Base-by-base conservation (phyloP, 1,140 invertebrate genomes). In the Arion vulgaris region DNA sequence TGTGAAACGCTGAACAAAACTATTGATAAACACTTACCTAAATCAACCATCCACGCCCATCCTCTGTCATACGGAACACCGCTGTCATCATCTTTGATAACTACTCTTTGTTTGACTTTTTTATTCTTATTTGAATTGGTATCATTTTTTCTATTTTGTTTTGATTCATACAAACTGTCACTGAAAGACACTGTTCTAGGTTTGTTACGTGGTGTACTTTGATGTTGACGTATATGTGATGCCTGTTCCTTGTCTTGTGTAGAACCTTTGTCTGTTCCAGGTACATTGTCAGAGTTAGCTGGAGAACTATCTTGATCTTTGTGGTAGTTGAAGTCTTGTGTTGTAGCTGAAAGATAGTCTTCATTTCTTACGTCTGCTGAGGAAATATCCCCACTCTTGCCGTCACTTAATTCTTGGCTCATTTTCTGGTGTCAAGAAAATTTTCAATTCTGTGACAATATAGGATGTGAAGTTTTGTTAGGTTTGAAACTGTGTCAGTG, bases 41-140 rank as follows among this genome's bases (percentile, higher is more conserved):
- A 28, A 28, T 39, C 38, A 34, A 75, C 36, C 73, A 75, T 53
- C 73, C 73, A 75, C 0, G 73, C 73, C 73, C 73, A 75, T 7
- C 73, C 73, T 75, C 41, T 51, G 41, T 75, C 73, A 28, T 49
- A 75, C 19, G 73, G 73, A 17, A 75, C 73, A 34, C 36, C n/a
- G 19, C n/a, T 66, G n/a, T 66, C 62, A 34, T 66, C 62, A 32
- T 66, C n/a, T 66, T 32, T 28, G n/a, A 66, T 28, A 66, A 32
- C 11, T 7, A 34, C 11, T 32, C 1, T 1, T 28, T 2, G 5
- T 66, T 66, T 66, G 11, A 5, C 17, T 28, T 1, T 17, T 28
- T 28, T 17, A 7, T 11, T 17, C 5, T 28, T 66, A 1, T 9
- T 23, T 28, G n/a, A 5, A 0, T 66, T 32, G n/a, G 9, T 66